phyloP scores from a whole-genome alignment of 2,888 invertebrate species.

The Acleris emargana region DNA sequence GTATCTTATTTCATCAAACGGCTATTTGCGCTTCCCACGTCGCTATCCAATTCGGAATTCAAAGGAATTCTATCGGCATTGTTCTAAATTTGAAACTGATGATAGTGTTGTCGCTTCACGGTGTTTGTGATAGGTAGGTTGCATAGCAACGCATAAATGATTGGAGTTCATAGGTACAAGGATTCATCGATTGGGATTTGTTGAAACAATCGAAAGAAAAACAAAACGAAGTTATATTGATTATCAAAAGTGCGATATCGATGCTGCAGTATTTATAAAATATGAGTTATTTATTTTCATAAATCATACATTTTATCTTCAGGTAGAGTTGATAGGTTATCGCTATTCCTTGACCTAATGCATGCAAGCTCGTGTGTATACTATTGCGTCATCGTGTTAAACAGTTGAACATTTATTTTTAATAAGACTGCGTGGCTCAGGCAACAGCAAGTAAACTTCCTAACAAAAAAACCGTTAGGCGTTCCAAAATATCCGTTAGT shows the following conservation, averaged over 20 bases:
- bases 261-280: no score
- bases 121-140: constrained; percentile 2
- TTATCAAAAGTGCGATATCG: no score
- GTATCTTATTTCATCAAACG: constrained; percentile 37
- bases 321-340: constrained; percentile 16
- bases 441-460: no score
- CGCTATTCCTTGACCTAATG: constrained; percentile 14
- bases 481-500: no score
- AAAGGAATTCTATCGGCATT: constrained; percentile 29
- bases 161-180: background rate
- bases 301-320: constrained; percentile 9
- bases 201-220: no score
- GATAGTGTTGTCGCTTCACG: constrained; percentile 28
- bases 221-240: no score
- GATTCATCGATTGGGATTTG: background rate
- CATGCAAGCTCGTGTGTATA: no score
- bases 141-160: constrained; percentile 1
- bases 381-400: no score
- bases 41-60: constrained; percentile 35
- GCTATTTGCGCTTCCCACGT: constrained; percentile 35
- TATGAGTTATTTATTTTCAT: background rate
- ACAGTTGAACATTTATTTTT: no score
- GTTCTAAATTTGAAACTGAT: constrained; percentile 34
- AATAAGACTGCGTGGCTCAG: no score
- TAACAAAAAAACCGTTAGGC: no score